Percentiles rank a stretch among this genome's conserved stretches.
Conservation (phyloP, 2,113 vertebrate genomes). For the Meriones unguiculatus region DNA sequence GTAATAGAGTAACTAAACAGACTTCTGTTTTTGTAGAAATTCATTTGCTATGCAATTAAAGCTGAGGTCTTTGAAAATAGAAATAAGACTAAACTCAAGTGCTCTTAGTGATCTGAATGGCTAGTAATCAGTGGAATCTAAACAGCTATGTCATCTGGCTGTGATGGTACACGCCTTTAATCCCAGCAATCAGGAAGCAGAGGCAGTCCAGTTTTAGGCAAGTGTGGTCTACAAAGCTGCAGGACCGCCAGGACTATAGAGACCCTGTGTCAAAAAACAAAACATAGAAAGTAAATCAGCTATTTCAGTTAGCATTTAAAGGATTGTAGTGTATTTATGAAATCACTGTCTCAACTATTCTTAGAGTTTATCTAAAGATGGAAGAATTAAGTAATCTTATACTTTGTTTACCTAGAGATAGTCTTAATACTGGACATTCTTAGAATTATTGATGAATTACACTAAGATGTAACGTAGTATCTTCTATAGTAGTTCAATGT, state of each 20-base stretch:
- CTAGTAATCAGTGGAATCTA: constrained; percentile 22
- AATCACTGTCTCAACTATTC: constrained; percentile 1
- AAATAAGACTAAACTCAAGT: constrained; percentile 11
- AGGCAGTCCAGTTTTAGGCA: neutral
- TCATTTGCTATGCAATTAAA: constrained; percentile 20
- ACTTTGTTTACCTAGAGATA: neutral
- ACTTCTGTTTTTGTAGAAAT: neutral
- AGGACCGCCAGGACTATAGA: neutral
- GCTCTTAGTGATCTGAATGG: neutral
- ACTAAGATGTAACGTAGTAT: neutral
- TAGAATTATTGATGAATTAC: constrained; percentile 25
- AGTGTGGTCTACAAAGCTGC: neutral
- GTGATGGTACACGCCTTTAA: neutral
- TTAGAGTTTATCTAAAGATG: constrained; percentile 4
- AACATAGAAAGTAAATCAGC: neutral
- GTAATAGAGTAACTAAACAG: neutral
- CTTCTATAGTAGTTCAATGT: neutral
- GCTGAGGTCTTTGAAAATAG: constrained; percentile 34
- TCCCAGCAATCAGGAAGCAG: neutral
- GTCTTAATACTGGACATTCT: constrained; percentile 34
- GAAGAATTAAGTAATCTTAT: constrained; percentile 7
- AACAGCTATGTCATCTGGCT: neutral
- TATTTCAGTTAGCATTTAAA: constrained; percentile 4
- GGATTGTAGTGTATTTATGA: neutral
- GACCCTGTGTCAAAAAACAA: neutral